Base-by-base conservation (phyloP, 2,113 vertebrate genomes). In the Eleginops maclovinus region DNA sequence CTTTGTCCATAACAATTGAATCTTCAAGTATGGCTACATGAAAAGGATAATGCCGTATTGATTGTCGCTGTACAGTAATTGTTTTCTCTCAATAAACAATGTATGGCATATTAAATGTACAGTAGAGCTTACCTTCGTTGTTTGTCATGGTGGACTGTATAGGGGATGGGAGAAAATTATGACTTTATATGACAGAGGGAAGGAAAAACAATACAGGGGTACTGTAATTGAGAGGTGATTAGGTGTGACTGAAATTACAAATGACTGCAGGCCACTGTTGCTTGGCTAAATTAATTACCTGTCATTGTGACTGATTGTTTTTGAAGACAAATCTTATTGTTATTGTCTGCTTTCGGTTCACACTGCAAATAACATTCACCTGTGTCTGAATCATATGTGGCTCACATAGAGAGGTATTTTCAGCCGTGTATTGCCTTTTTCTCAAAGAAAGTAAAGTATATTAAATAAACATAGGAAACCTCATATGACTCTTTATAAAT, bases 271-370 rank as follows among this genome's bases (percentile, higher is more conserved):
- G 90, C 75, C 76, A 59, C 72, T 36, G 78, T 78, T 83, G 87
- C 85, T 65, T n/a, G 75, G 86, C 68, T 76, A 88, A 90, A 94
- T 94, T 88, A 93, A 94, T 95, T 88, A 91, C 90, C 90, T 93
- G 94, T 89, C 93, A 89, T 55, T 82, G 79, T 93, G 92, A 91
- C 80, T 70, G 87, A 91, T 89, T 84, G 88, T 90, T 93, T 88
- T 73, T 89, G 78, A 89, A 91, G 80, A 88, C 76, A 54, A 77
- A 65, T 86, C 66, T 58, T 87, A 72, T 77, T 76, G 61, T 91
- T 91, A 67, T 71, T 43, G 72, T 47, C 50, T 17, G 49, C 28
- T 44, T 26, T 46, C 31, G 16, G 47, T 21, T 43, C 21, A 40
- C 56, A 0, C 53, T 75, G 79, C 56, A 22, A 70, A 75, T 61